Base-by-base conservation (phyloP, 1,140 invertebrate genomes). In the Caenorhabditis tropicalis region DNA sequence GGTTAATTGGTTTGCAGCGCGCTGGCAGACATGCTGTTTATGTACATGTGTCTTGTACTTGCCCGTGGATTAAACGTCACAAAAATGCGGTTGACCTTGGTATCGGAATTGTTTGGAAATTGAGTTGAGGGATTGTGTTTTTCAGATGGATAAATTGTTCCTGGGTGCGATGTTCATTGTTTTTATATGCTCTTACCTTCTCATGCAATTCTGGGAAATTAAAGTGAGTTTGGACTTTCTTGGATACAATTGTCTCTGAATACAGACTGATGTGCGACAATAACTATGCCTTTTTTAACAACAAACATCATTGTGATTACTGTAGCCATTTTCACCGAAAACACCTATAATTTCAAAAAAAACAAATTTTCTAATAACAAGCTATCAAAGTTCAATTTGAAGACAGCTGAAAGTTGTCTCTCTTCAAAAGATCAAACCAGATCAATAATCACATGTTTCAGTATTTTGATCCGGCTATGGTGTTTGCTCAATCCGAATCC, bases 401-500 rank as follows among this genome's bases (percentile, higher is more conserved):
- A 43, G 12, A 43, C 39, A 6, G 12, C 12, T 5, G 5, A 43
- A 5, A 43, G 12, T 43, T 43, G 5, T 43, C 5, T 6, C 12
- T 51, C 48, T 19, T 19, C 48, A 51, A 5, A 19, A 19, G n/a
- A 19, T 10, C 0, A 5, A 0, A n/a, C n/a, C 12, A 16, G 5
- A 19, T 5, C 7, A 51, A 56, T 56, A 15, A 27, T 29, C 21
- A 24, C 2, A 4, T 56, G 82, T 86, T 88, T 85, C 89, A 95
- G 95, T 93, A 94, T 29, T 96, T 96, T 91, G 96, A 97, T 91
- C 95, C 95, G 1, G 96, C 95, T 39, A 92, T 95, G 91, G 95
- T 97, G 0, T 91, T 96, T 0, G 97, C 97, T 89, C 92, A 96
- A 36, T 97, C 96, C 88, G 96, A 97, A 92, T 95, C 95, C 86